These are phyloP conservation scores for Pholis gunnellus DNA, from an alignment of 2,113 vertebrate genomes.

Conservation along the genomic window DNA sequence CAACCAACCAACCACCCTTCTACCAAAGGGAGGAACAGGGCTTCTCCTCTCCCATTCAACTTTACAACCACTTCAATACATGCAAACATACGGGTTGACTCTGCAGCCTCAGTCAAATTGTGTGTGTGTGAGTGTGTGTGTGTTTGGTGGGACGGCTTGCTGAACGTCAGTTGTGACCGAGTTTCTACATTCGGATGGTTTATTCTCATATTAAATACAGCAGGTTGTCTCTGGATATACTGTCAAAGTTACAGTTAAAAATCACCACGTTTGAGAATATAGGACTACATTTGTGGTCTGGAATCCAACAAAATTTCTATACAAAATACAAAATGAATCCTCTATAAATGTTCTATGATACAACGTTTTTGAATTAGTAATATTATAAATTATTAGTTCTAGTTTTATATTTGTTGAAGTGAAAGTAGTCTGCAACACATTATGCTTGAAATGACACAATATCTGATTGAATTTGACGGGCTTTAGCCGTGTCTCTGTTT, in stretches of 20 bases:
- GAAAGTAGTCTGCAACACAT: conserved; percentile 29
- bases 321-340: conserved; percentile 40
- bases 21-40: conserved; percentile 64
- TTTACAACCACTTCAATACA: conserved; percentile 51
- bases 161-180: conserved; percentile 20
- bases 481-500: conserved; percentile 68
- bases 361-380: conserved; percentile 50
- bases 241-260: background rate
- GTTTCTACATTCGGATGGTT: background rate
- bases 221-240: conserved; percentile 21
- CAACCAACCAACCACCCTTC: conserved; percentile 70
- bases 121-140: conserved; percentile 32
- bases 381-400: conserved; percentile 56
- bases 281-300: background rate
- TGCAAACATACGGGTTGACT: conserved; percentile 38
- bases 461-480: conserved; percentile 58
- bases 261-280: conserved; percentile 11
- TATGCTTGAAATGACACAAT: conserved; percentile 50
- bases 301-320: conserved; percentile 25
- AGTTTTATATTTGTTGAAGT: conserved; percentile 43
- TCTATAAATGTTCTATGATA: conserved; percentile 52
- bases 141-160: background rate
- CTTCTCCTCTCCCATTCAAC: conserved; percentile 62
- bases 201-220: conserved; percentile 14
- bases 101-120: conserved; percentile 14